Base-by-base conservation (phyloP, 2,113 vertebrate species). In the Alligator sinensis region DNA sequence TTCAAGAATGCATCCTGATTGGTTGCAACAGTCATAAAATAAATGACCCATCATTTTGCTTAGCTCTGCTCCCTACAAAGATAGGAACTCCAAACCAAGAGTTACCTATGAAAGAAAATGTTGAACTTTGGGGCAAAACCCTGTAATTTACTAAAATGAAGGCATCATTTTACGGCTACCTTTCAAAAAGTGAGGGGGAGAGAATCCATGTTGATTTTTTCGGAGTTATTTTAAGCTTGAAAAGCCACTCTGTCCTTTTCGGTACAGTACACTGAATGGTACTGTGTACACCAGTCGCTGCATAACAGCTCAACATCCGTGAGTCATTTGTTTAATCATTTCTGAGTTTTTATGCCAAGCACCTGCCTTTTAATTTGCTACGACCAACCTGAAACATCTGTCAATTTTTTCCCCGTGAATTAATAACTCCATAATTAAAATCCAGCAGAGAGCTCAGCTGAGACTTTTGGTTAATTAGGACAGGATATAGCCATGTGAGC, bases 371-470 rank as follows among this genome's bases (percentile, higher is more conserved):
- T 97, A 87, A 97, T 97, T 97, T 97, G 93, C 94, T 96, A 84
- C 27, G 18, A 94, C 96, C 95, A 96, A 91, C 90, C 92, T 97
- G 96, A 95, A 96, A 96, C 97, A 97, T 94, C 96, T 97, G 96
- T 96, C 97, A 95, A 2, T 75, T 95, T 93, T 84, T 77, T 82
- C 86, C 10, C 86, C 89, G 77, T 92, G 93, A 97, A 97, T 97
- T 98, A 98, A 97, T 97, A 97, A 96, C 79, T 94, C 77, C 83
- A 76, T 97, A 98, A 98, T 98, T 98, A 98, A 97, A 98, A 97
- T 96, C 96, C 96, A 97, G 94, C 92, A 93, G 96, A 97, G 95
- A 98, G 70, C 88, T 97, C 95, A 95, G 84, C 84, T 94, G 90
- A 94, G 83, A 34, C 76, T 94, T 72, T 83, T 92, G 95, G 95